Evolutionary conservation across 2,113 vertebrate species (phyloP).

Genomic region (Colinus virginianus): DNA sequence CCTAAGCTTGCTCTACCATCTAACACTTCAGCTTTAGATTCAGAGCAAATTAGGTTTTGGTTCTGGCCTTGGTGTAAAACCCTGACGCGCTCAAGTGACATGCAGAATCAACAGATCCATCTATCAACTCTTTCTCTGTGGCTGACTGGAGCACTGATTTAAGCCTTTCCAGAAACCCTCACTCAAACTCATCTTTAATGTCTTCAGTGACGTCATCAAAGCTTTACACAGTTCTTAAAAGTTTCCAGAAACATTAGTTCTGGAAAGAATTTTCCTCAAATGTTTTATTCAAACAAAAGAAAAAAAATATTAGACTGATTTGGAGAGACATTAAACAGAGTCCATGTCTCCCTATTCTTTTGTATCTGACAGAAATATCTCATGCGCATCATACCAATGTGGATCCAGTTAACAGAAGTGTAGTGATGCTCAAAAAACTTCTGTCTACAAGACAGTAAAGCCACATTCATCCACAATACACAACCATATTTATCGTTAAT

Average conservation of each 20-base stretch:
- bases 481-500: neutral
- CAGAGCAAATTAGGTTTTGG: neutral
- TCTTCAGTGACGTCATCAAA: constrained; percentile 1
- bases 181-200: neutral
- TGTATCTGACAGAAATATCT: constrained; percentile 18
- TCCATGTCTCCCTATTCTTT: neutral
- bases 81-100: neutral
- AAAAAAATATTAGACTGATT: constrained; percentile 15
- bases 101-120: neutral
- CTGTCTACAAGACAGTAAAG: neutral
- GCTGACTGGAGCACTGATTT: neutral
- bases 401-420: neutral
- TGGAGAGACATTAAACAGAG: constrained; percentile 16
- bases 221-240: constrained; percentile 23
- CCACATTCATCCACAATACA: neutral
- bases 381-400: neutral
- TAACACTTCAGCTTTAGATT: neutral
- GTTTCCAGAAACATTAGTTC: constrained; percentile 7
- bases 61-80: neutral
- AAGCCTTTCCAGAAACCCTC: constrained; percentile 6
- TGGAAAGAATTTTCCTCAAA: constrained; percentile 14
- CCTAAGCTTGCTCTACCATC: neutral
- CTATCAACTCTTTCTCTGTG: neutral
- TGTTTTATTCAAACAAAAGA: constrained; percentile 26
- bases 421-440: neutral